Evolutionary conservation across 2,113 vertebrate genomes (phyloP).

Genomic region (Solea senegalensis): DNA sequence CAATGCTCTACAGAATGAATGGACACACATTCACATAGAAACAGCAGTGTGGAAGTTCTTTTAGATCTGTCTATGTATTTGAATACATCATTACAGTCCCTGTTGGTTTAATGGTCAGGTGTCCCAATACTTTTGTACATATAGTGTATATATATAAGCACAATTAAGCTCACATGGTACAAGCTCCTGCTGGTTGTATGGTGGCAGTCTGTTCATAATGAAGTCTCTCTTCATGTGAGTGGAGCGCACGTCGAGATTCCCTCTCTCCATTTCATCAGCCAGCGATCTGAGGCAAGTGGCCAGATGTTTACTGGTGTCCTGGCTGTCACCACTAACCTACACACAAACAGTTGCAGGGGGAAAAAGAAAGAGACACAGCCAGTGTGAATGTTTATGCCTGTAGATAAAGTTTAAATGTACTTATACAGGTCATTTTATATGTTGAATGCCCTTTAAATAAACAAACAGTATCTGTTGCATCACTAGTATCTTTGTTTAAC

Average conservation of each 20-base stretch:
- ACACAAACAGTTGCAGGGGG: not conserved
- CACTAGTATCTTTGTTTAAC: no score
- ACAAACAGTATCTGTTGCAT: no score
- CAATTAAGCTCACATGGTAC: constrained; percentile 74
- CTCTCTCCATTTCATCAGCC: constrained; percentile 81
- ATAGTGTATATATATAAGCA: not conserved
- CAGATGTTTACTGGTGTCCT: constrained; percentile 59
- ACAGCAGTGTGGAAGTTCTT: no score
- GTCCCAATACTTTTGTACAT: not conserved
- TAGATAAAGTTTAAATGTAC: no score
- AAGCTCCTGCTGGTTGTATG: constrained; percentile 67
- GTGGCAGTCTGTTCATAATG: constrained; percentile 84
- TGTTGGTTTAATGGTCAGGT: no score
- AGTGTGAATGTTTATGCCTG: no score
- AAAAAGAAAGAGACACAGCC: not conserved
- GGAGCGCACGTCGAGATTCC: constrained; percentile 69
- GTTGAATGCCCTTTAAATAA: no score
- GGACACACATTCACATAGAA: no score
- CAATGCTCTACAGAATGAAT: no score
- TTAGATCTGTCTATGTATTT: no score
- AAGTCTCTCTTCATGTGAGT: constrained; percentile 92
- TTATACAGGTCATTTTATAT: no score
- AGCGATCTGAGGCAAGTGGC: constrained; percentile 81
- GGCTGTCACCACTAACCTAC: constrained; percentile 27
- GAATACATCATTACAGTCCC: no score